These are phyloP conservation scores for Trissoscelio sp. DNA, from an alignment of 2,888 invertebrate species.

Conservation along the genomic window DNA sequence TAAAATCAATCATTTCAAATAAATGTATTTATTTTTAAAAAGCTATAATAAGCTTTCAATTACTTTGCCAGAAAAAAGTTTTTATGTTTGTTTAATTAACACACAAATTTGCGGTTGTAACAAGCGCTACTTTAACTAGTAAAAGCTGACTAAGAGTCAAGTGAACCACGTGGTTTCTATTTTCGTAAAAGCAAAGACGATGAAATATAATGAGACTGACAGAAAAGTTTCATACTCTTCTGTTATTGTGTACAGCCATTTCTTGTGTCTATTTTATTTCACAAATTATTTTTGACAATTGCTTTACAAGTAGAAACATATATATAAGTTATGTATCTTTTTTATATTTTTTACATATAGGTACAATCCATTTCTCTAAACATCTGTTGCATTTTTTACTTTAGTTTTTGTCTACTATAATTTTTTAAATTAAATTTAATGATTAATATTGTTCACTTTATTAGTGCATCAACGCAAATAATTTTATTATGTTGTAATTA, in stretches of 20 bases:
- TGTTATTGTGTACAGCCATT: constrained; percentile 1
- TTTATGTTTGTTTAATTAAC: constrained; percentile 36
- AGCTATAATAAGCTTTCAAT: background rate
- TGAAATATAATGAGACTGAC: constrained; percentile 59
- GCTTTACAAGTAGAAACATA: too few species aligned
- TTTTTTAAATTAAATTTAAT: too few species aligned
- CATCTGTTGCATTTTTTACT: too few species aligned
- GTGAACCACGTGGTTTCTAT: constrained; percentile 71
- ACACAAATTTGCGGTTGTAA: constrained; percentile 25
- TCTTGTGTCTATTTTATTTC: background rate
- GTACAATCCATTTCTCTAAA: too few species aligned
- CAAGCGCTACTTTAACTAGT: constrained; percentile 42
- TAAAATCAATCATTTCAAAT: too few species aligned
- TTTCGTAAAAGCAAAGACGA: constrained; percentile 69
- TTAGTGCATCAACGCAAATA: background rate
- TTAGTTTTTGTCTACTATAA: too few species aligned
- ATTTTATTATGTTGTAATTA: background rate
- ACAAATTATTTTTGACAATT: too few species aligned
- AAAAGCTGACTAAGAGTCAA: constrained; percentile 71
- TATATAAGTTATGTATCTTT: too few species aligned
- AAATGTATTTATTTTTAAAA: background rate
- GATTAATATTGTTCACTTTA: background rate
- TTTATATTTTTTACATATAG: too few species aligned
- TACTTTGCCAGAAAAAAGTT: constrained; percentile 10
- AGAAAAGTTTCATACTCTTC: background rate